These are phyloP conservation scores for Anthonomus grandis DNA, from an alignment of 1,140 invertebrate species.

Conservation along the genomic window DNA sequence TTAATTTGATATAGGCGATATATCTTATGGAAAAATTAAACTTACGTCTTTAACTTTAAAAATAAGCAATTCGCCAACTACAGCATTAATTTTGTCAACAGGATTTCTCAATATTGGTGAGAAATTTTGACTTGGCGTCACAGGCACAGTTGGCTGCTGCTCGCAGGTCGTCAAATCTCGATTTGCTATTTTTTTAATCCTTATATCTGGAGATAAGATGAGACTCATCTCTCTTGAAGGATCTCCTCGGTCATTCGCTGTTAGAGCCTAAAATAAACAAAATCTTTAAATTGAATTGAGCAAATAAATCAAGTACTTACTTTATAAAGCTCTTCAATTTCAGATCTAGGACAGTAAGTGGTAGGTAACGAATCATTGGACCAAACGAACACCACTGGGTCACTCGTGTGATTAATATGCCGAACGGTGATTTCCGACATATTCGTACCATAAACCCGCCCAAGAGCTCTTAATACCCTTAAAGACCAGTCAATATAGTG, in stretches of 20 bases:
- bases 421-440: constrained; percentile 67
- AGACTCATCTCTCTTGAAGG: constrained; percentile 57
- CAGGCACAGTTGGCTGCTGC: constrained; percentile 50
- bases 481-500: constrained; percentile 69
- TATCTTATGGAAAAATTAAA: too few species aligned
- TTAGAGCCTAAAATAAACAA: constrained; percentile 54
- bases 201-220: constrained; percentile 60
- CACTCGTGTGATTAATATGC: constrained; percentile 56
- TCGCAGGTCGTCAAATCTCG: constrained; percentile 63
- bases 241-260: constrained; percentile 53
- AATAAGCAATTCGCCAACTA: constrained; percentile 71
- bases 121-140: constrained; percentile 61
- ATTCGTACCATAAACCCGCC: constrained; percentile 67
- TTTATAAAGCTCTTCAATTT: constrained; percentile 66
- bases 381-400: constrained; percentile 71
- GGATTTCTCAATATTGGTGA: constrained; percentile 76
- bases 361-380: constrained; percentile 83
- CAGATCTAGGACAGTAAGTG: constrained; percentile 68
- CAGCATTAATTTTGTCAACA: constrained; percentile 78
- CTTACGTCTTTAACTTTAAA: constrained; percentile 75
- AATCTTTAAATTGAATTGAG: background rate
- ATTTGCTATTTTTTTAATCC: constrained; percentile 60
- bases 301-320: constrained; percentile 48
- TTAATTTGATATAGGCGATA: too few species aligned
- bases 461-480: constrained; percentile 64